Evolutionary conservation across 2,888 invertebrate species (phyloP).

Genomic region (Seira musarum): DNA sequence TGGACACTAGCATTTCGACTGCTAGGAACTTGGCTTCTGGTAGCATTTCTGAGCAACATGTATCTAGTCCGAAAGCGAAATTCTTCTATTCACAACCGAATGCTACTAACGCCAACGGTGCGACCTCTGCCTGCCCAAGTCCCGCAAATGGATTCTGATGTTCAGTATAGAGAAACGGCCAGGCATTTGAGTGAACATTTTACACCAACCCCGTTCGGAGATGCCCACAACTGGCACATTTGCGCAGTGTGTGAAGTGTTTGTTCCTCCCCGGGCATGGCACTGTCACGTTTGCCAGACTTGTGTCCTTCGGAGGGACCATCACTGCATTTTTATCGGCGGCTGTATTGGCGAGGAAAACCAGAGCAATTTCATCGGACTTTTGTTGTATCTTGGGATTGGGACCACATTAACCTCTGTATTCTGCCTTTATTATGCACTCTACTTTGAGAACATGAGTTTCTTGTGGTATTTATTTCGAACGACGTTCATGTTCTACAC

Average conservation of each 20-base stretch:
- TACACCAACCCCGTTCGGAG: conserved; percentile 60
- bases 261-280: conserved; percentile 68
- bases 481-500: conserved; percentile 60
- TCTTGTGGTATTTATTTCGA: conserved; percentile 59
- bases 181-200: conserved; percentile 64
- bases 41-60: conserved; percentile 56
- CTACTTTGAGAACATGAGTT: conserved; percentile 37
- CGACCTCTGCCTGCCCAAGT: conserved; percentile 20
- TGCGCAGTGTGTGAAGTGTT: conserved; percentile 67
- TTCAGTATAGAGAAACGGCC: conserved; percentile 45
- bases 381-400: conserved; percentile 61
- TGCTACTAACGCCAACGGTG: conserved; percentile 57
- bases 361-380: conserved; percentile 67
- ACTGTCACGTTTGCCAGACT: conserved; percentile 63
- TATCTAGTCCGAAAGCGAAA: conserved; percentile 55
- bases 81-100: conserved; percentile 60
- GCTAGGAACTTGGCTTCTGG: conserved; percentile 53
- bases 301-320: conserved; percentile 65
- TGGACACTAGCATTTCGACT: not conserved
- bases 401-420: conserved; percentile 35
- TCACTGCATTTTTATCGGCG: conserved; percentile 66
- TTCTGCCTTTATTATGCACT: conserved; percentile 38
- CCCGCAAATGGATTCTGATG: conserved; percentile 17
- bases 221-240: conserved; percentile 65
- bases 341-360: conserved; percentile 68